Evolutionary conservation across 2,113 vertebrate species (phyloP).

Genomic region (Daboia siamensis): DNA sequence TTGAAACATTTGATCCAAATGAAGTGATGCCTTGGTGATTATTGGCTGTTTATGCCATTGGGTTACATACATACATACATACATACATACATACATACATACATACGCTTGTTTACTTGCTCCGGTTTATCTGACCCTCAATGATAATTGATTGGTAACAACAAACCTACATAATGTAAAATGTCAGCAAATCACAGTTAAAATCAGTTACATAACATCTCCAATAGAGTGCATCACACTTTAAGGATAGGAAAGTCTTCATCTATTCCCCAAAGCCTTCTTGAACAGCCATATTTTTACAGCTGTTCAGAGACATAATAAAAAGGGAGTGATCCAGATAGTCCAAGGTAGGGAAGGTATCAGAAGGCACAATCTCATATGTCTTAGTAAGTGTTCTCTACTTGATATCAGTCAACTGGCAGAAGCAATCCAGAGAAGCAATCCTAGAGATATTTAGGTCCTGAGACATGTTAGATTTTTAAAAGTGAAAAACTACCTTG

Average conservation of each 20-base stretch:
- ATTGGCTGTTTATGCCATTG: neutral
- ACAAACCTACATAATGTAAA: neutral
- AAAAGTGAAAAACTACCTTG: neutral
- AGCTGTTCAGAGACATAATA: neutral
- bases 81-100: neutral
- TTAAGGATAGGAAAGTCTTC: neutral
- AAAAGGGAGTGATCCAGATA: neutral
- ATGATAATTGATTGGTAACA: neutral
- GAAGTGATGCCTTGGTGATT: neutral
- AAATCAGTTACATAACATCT: neutral
- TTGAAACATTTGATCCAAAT: neutral
- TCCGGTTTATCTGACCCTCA: neutral
- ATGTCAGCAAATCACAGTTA: neutral
- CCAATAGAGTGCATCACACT: neutral
- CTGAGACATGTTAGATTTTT: neutral
- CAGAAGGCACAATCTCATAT: neutral
- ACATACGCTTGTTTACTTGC: neutral
- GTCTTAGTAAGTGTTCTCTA: neutral
- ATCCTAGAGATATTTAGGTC: neutral
- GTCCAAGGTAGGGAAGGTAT: neutral
- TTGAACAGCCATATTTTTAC: neutral
- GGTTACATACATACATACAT: neutral
- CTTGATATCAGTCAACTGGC: neutral
- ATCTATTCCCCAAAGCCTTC: neutral
- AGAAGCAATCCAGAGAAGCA: neutral